Conservation (phyloP, 64 coral and sea anemone species). For the Porites australiensis region DNA sequence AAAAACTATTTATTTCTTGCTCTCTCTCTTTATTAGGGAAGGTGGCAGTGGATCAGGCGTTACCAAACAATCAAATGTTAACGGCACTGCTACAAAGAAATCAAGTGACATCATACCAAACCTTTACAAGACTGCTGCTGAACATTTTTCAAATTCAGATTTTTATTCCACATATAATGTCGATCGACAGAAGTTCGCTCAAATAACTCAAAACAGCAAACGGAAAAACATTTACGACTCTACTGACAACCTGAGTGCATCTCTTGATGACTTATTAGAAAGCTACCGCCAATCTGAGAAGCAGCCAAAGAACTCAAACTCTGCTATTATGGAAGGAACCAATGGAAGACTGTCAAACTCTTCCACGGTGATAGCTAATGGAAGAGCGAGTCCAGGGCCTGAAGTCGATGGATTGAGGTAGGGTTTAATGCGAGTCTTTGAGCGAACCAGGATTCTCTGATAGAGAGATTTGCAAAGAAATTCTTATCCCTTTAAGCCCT, state of each 20-base stretch:
- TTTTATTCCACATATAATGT: constrained; percentile 90
- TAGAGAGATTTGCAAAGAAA: not conserved
- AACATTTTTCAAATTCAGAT: constrained; percentile 52
- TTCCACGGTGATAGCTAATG: constrained; percentile 71
- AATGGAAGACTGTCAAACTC: constrained; percentile 68
- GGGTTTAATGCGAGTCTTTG: not conserved
- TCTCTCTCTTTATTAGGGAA: not conserved
- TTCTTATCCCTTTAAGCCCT: too few relatives aligned
- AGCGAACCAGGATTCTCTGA: not conserved
- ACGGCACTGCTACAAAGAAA: not conserved
- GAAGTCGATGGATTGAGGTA: constrained; percentile 68
- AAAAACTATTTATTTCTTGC: not conserved
- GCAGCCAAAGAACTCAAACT: not conserved
- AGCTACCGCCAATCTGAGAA: constrained; percentile 66
- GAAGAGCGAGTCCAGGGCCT: constrained; percentile 66
- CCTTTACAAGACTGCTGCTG: constrained; percentile 82
- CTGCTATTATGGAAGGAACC: not conserved
- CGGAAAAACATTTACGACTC: constrained; percentile 23
- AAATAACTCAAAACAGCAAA: constrained; percentile 69
- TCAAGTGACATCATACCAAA: constrained; percentile 56
- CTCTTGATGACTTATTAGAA: constrained; percentile 86
- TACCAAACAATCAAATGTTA: not conserved
- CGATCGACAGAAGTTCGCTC: constrained; percentile 65
- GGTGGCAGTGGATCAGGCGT: not conserved
- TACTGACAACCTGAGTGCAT: constrained; percentile 79